Conservation (phyloP, 1,140 invertebrate species). For the Leptinotarsa texana region DNA sequence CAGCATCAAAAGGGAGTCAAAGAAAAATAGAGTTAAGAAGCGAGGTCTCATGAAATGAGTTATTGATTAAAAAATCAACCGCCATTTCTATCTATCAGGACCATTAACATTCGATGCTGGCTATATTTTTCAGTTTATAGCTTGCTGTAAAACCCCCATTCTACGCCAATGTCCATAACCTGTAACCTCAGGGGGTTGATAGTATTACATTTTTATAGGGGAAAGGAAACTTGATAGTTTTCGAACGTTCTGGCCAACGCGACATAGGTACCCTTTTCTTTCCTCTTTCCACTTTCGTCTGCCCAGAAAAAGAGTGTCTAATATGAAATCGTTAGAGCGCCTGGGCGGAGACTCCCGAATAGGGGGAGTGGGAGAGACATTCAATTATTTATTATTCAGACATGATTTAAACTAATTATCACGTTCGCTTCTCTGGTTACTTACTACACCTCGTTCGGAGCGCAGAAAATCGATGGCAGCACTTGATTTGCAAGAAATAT, state of each 20-base stretch:
- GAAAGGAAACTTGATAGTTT: constrained; percentile 18
- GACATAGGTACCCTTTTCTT: not conserved
- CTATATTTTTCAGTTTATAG: no score
- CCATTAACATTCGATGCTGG: no score
- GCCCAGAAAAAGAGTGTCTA: constrained; percentile 34
- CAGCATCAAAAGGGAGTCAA: no score
- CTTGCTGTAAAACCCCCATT: no score
- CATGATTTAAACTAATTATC: constrained; percentile 6
- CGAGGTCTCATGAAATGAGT: no score
- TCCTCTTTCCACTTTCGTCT: constrained; percentile 13
- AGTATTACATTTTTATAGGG: constrained; percentile 15
- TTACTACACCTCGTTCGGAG: not conserved
- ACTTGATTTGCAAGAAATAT: no score
- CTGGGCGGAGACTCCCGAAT: constrained; percentile 32
- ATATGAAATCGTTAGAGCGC: constrained; percentile 38
- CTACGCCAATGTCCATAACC: not conserved
- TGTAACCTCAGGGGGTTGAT: constrained; percentile 7
- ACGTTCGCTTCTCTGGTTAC: not conserved
- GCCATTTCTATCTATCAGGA: no score
- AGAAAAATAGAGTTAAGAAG: no score
- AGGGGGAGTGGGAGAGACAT: not conserved
- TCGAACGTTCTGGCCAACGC: not conserved
- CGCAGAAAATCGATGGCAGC: not conserved
- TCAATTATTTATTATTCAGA: constrained; percentile 6
- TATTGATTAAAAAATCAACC: no score